Percentiles rank a stretch among this genome's conserved stretches.
These are phyloP conservation scores for Caligus rogercresseyi DNA, from an alignment of 1,140 invertebrate species.

Conservation along the genomic window DNA sequence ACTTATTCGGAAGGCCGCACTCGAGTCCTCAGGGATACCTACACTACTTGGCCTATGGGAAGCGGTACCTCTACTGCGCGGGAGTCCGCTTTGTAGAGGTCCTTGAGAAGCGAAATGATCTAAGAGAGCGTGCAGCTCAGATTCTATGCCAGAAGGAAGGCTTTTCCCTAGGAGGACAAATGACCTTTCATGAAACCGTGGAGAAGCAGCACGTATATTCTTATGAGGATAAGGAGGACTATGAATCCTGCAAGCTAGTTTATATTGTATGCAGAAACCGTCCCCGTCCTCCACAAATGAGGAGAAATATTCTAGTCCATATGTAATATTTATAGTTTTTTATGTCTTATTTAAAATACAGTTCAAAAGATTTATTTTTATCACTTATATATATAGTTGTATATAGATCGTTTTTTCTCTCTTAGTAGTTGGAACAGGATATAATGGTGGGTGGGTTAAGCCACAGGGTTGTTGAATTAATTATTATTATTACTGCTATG, in stretches of 20 bases:
- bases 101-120: background rate
- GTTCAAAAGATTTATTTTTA: too few species aligned
- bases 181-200: background rate
- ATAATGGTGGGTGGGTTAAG: too few species aligned
- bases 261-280: slow-evolving; percentile 9
- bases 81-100: background rate
- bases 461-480: too few species aligned
- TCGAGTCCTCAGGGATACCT: slow-evolving; percentile 1
- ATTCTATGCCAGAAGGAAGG: slow-evolving; percentile 8
- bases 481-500: too few species aligned
- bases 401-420: too few species aligned
- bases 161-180: background rate
- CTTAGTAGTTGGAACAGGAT: too few species aligned
- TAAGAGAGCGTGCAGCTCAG: background rate
- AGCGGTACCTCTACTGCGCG: slow-evolving; percentile 12
- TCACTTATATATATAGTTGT: too few species aligned
- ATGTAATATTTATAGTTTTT: too few species aligned
- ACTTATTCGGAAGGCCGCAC: background rate
- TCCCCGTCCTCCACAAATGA: too few species aligned
- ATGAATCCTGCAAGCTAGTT: background rate
- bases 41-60: slow-evolving; percentile 4
- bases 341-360: too few species aligned
- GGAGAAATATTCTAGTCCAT: too few species aligned
- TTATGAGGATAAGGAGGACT: background rate
- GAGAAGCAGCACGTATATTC: background rate